Conservation (phyloP, 2,888 invertebrate genomes). For the Oscheius sp. region DNA sequence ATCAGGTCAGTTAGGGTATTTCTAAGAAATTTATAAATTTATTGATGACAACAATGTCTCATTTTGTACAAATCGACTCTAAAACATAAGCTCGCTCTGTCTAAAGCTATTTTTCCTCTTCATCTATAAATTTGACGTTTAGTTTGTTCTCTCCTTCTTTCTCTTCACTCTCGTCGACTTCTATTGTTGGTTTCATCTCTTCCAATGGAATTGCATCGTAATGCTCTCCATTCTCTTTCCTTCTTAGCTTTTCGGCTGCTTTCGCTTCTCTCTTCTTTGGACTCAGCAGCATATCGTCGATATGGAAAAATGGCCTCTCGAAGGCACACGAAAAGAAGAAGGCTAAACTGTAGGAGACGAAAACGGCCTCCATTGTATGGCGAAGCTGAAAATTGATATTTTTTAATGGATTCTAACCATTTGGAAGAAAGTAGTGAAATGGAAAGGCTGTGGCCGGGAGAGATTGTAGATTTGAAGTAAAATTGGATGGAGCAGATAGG, state of each 20-base stretch:
- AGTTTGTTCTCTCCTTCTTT: background rate
- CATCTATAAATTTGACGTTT: too few species aligned
- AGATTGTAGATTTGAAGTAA: slow-evolving; percentile 68
- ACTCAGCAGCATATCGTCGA: slow-evolving; percentile 60
- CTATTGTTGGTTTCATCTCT: background rate
- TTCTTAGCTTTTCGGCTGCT: background rate
- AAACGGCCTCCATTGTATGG: slow-evolving; percentile 63
- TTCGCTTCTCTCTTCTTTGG: slow-evolving; percentile 16
- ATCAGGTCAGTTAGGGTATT: too few species aligned
- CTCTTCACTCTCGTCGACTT: background rate
- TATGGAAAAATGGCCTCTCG: slow-evolving; percentile 63
- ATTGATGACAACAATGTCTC: too few species aligned
- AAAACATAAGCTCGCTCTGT: too few species aligned
- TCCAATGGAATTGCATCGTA: too few species aligned
- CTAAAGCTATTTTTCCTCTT: too few species aligned
- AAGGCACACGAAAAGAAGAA: slow-evolving; percentile 62
- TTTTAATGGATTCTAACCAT: slow-evolving; percentile 54
- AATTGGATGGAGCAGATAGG: slow-evolving; percentile 78
- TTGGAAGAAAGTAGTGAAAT: slow-evolving; percentile 69
- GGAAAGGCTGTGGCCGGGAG: slow-evolving; percentile 67
- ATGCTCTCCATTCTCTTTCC: background rate
- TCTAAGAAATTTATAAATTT: too few species aligned
- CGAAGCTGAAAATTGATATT: slow-evolving; percentile 50
- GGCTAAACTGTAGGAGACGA: slow-evolving; percentile 62
- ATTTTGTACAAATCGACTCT: too few species aligned